Conservation (phyloP, 2,113 vertebrate genomes). For the Vireo altiloquus region DNA sequence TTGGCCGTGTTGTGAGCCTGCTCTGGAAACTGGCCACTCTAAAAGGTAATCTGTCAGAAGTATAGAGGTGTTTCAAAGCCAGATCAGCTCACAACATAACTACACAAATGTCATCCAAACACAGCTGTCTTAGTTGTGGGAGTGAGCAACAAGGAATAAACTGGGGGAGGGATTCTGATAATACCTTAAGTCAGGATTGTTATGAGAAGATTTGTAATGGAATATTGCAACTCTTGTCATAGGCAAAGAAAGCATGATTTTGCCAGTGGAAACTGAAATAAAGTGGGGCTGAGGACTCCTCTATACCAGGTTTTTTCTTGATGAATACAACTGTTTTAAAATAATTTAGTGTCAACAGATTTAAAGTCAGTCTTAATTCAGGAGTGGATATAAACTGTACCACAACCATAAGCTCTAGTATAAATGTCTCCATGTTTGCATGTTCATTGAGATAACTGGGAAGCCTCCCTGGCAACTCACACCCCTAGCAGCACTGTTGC, state of each 20-base stretch:
- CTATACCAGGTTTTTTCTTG: not conserved
- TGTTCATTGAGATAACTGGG: rapidly evolving
- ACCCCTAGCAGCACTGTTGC: not conserved
- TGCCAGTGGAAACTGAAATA: not conserved
- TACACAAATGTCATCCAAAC: not conserved
- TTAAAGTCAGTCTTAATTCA: not conserved
- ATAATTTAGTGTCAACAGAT: not conserved
- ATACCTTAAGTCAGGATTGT: not conserved
- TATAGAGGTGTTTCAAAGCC: not conserved
- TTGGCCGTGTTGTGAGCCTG: not conserved
- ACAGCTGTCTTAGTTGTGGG: not conserved
- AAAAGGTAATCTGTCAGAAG: not conserved
- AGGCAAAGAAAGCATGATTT: not conserved
- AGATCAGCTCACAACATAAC: not conserved
- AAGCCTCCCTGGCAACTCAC: not conserved
- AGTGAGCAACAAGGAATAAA: rapidly evolving
- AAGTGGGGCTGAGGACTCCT: not conserved
- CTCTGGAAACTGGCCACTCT: not conserved
- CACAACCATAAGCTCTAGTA: not conserved
- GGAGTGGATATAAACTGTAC: not conserved
- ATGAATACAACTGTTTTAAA: not conserved
- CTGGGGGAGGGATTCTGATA: not conserved
- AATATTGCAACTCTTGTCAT: not conserved
- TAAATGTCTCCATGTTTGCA: not conserved
- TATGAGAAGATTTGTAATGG: not conserved